Base-by-base conservation (phyloP, 2,888 invertebrate species). In the Andrena minutula region DNA sequence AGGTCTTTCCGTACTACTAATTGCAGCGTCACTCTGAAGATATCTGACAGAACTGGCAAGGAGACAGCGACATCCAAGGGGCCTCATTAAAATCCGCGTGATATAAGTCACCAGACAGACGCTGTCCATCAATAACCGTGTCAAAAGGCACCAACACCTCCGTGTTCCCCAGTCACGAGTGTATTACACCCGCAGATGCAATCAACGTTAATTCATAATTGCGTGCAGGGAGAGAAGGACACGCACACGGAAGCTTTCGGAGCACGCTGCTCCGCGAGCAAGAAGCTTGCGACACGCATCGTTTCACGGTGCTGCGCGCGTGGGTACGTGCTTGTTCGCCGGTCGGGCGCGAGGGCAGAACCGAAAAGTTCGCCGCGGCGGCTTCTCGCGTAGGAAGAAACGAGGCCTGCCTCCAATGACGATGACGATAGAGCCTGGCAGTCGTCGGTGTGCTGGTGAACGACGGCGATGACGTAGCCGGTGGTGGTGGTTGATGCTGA, bases 371-470 rank as follows among this genome's bases (percentile, higher is more conserved):
- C 47, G 75, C 64, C 83, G 32, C 69, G 76, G 51, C 77, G 28
- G 81, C 78, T 76, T 80, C 74, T 84, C 68, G 88, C 87, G 88
- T 89, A 89, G 89, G 89, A 84, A 69, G 88, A 85, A 79, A 69
- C 79, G 83, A 83, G 83, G 84, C 72, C 83, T 87, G 84, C 83
- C 83, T 77, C 79, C 82, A 56, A 83, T 76, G 82, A 83, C 41
- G 83, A 82, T 78, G 83, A 83, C 83, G 83, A 74, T 75, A 71
- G 23, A 51, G 51, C 23, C 56, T 26, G 56, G 10, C 61, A 56
- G 47, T 47, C 75, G 71, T 41, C 60, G 69, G 82, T 79, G 82
- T 75, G 79, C 73, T 69, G 68, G 81, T 79, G 84, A 81, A 78
- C 79, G 70, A 83, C 83, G 82, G 80, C 79, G 70, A 83, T 84